Percentiles rank a stretch among this genome's conserved stretches.
Conservation (phyloP, 2,888 invertebrate species). For the Clostera curtula region DNA sequence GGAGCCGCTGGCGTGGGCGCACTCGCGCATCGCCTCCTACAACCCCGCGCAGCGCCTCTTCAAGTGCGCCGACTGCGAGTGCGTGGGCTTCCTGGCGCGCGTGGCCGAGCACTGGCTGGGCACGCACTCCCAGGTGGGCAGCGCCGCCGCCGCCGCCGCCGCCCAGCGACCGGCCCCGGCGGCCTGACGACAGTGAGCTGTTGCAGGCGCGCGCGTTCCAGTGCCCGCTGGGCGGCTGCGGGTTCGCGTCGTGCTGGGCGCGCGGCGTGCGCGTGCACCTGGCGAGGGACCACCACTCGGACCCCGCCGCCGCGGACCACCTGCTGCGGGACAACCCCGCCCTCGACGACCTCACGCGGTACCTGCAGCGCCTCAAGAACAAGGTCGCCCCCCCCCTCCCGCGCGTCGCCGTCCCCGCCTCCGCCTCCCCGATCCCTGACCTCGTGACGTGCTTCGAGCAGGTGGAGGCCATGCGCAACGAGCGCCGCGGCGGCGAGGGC, state of each 20-base stretch:
- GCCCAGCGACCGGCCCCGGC: not conserved
- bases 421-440: no score
- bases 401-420: not conserved
- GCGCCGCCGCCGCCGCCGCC: conserved; percentile 19
- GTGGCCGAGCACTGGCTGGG: conserved; percentile 87
- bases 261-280: conserved; percentile 83
- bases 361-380: conserved; percentile 79
- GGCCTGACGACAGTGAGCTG: not conserved
- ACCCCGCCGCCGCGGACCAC: conserved; percentile 77
- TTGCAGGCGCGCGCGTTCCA: conserved; percentile 79
- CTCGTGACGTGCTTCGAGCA: conserved; percentile 23
- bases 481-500: conserved; percentile 29
- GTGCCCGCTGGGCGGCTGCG: conserved; percentile 80
- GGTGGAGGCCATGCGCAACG: conserved; percentile 53
- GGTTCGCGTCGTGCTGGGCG: conserved; percentile 85
- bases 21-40: conserved; percentile 87
- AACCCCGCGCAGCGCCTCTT: conserved; percentile 84
- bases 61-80: conserved; percentile 84
- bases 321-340: conserved; percentile 82
- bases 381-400: conserved; percentile 53
- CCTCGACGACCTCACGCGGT: conserved; percentile 82
- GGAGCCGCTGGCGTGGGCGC: conserved; percentile 82
- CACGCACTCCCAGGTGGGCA: conserved; percentile 67
- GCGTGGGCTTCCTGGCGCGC: conserved; percentile 82
- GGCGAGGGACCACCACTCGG: conserved; percentile 81